Percentiles rank a stretch among this genome's conserved stretches.
Conservation (phyloP, 2,113 vertebrate genomes). For the Tachysurus fulvidraco region DNA sequence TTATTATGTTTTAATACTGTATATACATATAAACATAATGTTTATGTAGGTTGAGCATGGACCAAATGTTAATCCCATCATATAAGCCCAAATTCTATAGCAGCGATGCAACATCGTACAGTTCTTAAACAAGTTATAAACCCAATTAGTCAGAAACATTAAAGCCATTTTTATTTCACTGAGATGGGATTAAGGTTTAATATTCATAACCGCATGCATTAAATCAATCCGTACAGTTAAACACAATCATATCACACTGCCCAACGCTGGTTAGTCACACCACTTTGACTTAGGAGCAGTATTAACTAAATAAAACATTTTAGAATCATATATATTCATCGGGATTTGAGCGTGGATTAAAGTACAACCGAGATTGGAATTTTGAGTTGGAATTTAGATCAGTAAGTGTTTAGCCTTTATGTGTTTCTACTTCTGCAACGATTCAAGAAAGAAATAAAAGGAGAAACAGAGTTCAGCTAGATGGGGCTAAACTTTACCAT, state of each 20-base stretch:
- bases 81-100: background rate
- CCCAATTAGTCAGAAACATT: background rate
- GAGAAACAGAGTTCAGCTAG: conserved; percentile 72
- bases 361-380: conserved; percentile 39
- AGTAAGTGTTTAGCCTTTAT: conserved; percentile 57
- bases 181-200: conserved; percentile 60
- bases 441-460: conserved; percentile 68
- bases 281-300: conserved; percentile 44
- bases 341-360: conserved; percentile 33
- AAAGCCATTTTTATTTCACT: conserved; percentile 14
- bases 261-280: conserved; percentile 58
- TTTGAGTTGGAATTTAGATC: conserved; percentile 45
- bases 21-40: conserved; percentile 67
- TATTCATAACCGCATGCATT: conserved; percentile 63
- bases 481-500: conserved; percentile 94
- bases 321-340: background rate
- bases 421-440: conserved; percentile 56
- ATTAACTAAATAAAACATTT: conserved; percentile 10
- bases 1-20: background rate
- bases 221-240: conserved; percentile 58
- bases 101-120: conserved; percentile 9
- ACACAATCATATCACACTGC: conserved; percentile 54
- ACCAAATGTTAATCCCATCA: conserved; percentile 54
- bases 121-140: background rate
- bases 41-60: conserved; percentile 54